A percentile compares a stretch with the other conserved stretches of the same genome.
These are phyloP conservation scores for Dryococelus australis DNA, from an alignment of 2,888 invertebrate genomes.

Conservation along the genomic window DNA sequence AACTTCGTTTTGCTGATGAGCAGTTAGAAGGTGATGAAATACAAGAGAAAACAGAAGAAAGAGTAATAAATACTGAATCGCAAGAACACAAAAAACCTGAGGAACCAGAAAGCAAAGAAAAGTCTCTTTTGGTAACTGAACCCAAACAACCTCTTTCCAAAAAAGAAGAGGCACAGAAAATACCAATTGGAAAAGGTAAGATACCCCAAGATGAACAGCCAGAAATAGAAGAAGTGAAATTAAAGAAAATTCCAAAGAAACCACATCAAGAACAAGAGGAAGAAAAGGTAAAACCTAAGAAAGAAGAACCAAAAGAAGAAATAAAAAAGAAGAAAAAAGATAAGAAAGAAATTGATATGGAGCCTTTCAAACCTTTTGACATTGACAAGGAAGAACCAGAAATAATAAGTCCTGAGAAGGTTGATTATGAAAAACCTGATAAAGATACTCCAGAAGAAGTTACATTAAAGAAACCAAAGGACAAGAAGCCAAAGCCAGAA, in stretches of 20 bases:
- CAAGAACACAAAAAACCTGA: constrained; percentile 40
- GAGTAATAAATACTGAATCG: constrained; percentile 50
- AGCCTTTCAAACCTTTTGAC: constrained; percentile 37
- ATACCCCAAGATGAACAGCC: constrained; percentile 50
- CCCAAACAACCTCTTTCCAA: constrained; percentile 48
- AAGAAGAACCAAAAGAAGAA: constrained; percentile 43
- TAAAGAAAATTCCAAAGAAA: constrained; percentile 59
- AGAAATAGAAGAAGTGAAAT: constrained; percentile 57
- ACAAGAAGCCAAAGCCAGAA: constrained; percentile 51
- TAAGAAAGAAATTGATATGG: constrained; percentile 35
- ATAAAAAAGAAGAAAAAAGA: constrained; percentile 40
- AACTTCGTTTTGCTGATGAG: constrained; percentile 34
- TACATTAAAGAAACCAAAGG: constrained; percentile 50
- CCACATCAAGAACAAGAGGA: constrained; percentile 50
- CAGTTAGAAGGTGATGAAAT: constrained; percentile 28
- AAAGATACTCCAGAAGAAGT: constrained; percentile 44
- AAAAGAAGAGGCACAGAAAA: constrained; percentile 47
- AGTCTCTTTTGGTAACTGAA: constrained; percentile 53
- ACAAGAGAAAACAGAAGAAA: constrained; percentile 48
- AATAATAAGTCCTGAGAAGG: constrained; percentile 29
- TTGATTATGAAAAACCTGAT: constrained; percentile 47
- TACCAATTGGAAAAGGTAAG: constrained; percentile 49
- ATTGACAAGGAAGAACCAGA: constrained; percentile 37
- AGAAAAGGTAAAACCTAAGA: constrained; percentile 51
- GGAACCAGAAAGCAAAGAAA: constrained; percentile 43